Percentiles rank a stretch among this genome's conserved stretches.
phyloP scores from a whole-genome alignment of 2,888 invertebrate genomes.

The Drosophila borborema region DNA sequence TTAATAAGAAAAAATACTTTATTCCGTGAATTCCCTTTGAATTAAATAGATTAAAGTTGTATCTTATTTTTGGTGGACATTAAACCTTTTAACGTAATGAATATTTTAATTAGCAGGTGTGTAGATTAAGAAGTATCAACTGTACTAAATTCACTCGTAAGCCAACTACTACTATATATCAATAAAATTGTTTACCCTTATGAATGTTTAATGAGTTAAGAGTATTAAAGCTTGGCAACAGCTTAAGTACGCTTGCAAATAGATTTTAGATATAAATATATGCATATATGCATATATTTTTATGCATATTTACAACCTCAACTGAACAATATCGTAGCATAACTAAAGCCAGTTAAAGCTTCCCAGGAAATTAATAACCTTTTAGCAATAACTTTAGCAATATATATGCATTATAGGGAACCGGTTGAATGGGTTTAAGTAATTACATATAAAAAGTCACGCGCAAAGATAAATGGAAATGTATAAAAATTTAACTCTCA shows the following conservation, averaged over 20 bases:
- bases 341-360: neutral
- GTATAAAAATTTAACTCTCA: neutral
- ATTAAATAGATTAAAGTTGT: too few relatives aligned
- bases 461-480: neutral
- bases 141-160: neutral
- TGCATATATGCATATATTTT: neutral
- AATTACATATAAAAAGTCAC: neutral
- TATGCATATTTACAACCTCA: slow-evolving; percentile 1
- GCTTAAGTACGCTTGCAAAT: neutral
- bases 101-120: neutral
- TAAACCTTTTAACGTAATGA: neutral
- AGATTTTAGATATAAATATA: neutral
- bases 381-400: neutral
- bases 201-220: neutral
- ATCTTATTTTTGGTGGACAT: too few relatives aligned
- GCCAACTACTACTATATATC: neutral
- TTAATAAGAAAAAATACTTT: too few relatives aligned
- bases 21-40: too few relatives aligned
- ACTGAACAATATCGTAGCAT: neutral
- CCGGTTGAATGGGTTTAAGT: neutral
- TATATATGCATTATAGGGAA: neutral
- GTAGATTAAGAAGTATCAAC: neutral
- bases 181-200: neutral
- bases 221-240: neutral
- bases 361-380: neutral